Conservation (phyloP, 1,140 invertebrate species). For the Drosophila watanabei region DNA sequence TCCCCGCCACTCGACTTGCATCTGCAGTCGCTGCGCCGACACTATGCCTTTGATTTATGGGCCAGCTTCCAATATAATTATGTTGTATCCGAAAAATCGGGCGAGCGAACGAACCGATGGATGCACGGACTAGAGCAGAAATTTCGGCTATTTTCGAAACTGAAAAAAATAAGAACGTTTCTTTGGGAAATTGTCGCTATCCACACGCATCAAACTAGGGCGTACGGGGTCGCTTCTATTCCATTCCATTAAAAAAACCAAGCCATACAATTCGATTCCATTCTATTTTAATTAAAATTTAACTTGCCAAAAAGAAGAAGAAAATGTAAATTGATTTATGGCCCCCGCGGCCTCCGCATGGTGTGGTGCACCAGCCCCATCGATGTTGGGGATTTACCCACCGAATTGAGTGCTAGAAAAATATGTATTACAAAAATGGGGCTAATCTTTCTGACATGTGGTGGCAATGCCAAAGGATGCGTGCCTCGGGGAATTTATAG, state of each 20-base stretch:
- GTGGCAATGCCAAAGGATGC: background rate
- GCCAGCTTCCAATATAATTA: slow-evolving; percentile 79
- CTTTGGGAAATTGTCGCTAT: slow-evolving; percentile 60
- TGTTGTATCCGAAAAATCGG: slow-evolving; percentile 67
- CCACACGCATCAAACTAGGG: slow-evolving; percentile 31
- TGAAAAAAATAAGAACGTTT: slow-evolving; percentile 28
- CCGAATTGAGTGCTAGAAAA: slow-evolving; percentile 52
- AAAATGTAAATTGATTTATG: slow-evolving; percentile 74
- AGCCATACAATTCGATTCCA: slow-evolving; percentile 36
- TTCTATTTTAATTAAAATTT: slow-evolving; percentile 80
- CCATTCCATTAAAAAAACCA: slow-evolving; percentile 13
- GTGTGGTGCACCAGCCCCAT: slow-evolving; percentile 46
- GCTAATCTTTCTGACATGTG: slow-evolving; percentile 43
- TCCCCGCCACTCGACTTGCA: slow-evolving; percentile 15
- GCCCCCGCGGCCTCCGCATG: background rate
- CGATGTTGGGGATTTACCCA: slow-evolving; percentile 40
- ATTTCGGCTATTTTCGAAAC: slow-evolving; percentile 67
- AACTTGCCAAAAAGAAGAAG: slow-evolving; percentile 62
- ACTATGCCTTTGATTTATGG: slow-evolving; percentile 75
- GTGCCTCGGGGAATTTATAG: background rate
- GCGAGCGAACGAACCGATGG: slow-evolving; percentile 4
- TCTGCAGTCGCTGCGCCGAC: slow-evolving; percentile 31
- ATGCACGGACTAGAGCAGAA: slow-evolving; percentile 56
- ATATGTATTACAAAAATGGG: slow-evolving; percentile 37
- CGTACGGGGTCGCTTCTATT: background rate